Base-by-base conservation (phyloP, 2,797 vertebrate species). In the Anas bahamensis region DNA sequence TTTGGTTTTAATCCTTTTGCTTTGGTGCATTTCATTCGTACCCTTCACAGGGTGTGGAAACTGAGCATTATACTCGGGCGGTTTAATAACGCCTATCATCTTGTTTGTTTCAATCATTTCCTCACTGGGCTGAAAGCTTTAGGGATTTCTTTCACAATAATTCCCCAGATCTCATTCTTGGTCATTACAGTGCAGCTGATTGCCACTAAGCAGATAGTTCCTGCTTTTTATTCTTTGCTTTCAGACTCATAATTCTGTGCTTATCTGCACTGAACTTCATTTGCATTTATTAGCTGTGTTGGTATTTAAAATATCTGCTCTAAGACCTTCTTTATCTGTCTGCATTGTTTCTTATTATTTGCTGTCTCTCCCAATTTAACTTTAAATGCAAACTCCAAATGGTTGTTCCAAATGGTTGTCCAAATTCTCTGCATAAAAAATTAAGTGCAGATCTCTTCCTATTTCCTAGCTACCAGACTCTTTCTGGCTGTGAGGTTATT, bases 271-370 rank as follows among this genome's bases (percentile, higher is more conserved):
- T 75, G 95, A 97, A 91, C 97, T 97, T 97, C 94, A 98, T 98
- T 98, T 98, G 97, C 97, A 98, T 98, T 96, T 98, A 98, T 98
- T 98, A 98, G 96, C 96, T 95, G n/a, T 94, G 79, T 91, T 94
- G 95, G 95, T 97, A 96, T 97, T 98, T 97, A 97, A 97, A 96
- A 96, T 97, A 97, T 92, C 96, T 97, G 53, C 71, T 93, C 76
- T 75, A 97, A 97, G 96, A 95, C 97, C 81, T 95, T 95, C 74
- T 97, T 96, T 97, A 97, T 97, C 96, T 96, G 76, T 83, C 89
- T 94, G 83, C 71, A 96, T 97, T 97, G 95, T 97, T 98, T 97
- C 95, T 96, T 96, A 96, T 94, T 97, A 97, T 97, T 97, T 96
- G 90, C 95, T 94, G 93, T 96, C 95, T 97, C 77, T 97, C 90